A percentile compares a stretch with the other conserved stretches of the same genome.
Evolutionary conservation across 1,140 invertebrate species (phyloP).

Genomic region (Meloidogyne chitwoodi): DNA sequence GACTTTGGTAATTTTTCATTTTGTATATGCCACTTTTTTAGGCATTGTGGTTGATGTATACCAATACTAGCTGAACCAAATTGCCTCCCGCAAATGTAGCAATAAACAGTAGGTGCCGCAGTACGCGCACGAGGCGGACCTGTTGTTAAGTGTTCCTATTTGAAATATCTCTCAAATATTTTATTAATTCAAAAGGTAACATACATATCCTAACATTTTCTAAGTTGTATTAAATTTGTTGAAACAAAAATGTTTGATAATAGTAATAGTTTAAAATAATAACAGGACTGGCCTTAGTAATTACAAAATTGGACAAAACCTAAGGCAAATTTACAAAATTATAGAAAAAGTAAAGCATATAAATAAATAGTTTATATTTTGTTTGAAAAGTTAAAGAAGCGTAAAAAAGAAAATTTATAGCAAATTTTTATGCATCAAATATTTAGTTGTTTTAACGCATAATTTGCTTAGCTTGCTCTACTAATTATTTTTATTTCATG

Average conservation of each 20-base stretch:
- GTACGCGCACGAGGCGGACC: slow-evolving; percentile 5
- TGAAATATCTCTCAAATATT: no score
- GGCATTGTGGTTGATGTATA: slow-evolving; percentile 75
- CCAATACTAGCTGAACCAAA: slow-evolving; percentile 71
- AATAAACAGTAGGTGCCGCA: slow-evolving; percentile 63
- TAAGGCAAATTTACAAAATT: neutral
- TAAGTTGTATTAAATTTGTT: neutral
- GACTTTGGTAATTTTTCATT: slow-evolving; percentile 68
- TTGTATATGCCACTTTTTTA: slow-evolving; percentile 72
- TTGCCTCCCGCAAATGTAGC: slow-evolving; percentile 73
- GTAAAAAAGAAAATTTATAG: neutral
- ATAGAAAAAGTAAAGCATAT: neutral
- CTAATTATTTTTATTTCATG: no score
- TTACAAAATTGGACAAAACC: neutral
- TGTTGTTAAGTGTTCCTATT: slow-evolving; percentile 11
- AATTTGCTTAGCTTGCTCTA: no score
- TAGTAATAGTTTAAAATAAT: neutral
- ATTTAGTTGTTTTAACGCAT: neutral
- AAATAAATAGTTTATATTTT: neutral
- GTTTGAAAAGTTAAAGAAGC: neutral
- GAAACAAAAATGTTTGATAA: neutral
- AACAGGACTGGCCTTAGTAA: neutral
- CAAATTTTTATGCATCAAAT: neutral
- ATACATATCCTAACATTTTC: neutral
- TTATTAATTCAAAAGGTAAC: no score